Evolutionary conservation across 2,888 invertebrate genomes (phyloP), one percentile per base, ranked within the genome.

Genomic region (Catocala nupta): DNA sequence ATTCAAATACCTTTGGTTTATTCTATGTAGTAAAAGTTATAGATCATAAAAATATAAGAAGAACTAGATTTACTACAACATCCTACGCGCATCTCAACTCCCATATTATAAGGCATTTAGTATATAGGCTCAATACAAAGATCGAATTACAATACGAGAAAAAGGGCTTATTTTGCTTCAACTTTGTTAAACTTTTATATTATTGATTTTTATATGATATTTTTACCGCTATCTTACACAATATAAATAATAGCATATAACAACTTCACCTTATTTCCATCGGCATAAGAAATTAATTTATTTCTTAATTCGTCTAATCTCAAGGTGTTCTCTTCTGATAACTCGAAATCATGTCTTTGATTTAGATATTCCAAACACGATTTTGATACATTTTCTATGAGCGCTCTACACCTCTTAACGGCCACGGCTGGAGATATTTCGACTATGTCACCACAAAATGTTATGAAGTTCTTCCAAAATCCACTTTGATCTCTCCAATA

Each of bases 401-500:
- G 71, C 11, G 88, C 81, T 59, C 90, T 84, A 65, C 89, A 91
- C 68, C 81, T 90, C 13, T 77, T 83, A 44, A 85, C 62, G 13
- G 92, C 90, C 6, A 84, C 82, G 9, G 88, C 81, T 8, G 92
- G 92, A 2, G 86, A 85, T n/a, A 86, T 77, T 33, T 84, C 82
- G 3, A 91, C 79, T 25, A 95, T 77, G 53, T 83, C 84, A 59
- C 91, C 88, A 60, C 83, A 86, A 72, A 92, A 88, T 12, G 52
- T 69, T 44, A 90, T 70, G 12, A 90, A 86, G 70, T 91, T 85
- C 12, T 69, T 63, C 93, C 93, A 93, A 82, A 93, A 93, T 16
- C 77, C 76, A n/a, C 71, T 73, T 70, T 81, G 85, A 55, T 89
- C 75, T 8, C 82, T 80, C 92, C 92, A 93, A 66, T 92, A 93